phyloP scores from a whole-genome alignment of 2,113 vertebrate species.

The Eclectus roratus region DNA sequence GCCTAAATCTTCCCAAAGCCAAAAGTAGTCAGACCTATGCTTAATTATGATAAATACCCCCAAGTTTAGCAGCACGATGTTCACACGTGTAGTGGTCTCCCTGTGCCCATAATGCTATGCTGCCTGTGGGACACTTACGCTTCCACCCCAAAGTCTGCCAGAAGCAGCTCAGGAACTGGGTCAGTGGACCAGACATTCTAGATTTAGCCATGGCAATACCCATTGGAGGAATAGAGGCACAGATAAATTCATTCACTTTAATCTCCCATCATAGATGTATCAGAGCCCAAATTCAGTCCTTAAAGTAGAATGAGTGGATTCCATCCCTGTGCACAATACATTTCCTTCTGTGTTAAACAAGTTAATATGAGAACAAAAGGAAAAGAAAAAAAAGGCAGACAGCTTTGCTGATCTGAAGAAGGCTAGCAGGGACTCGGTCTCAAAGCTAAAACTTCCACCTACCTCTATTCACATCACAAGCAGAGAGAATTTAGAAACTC shows the following conservation, averaged over 20 bases:
- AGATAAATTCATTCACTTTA: neutral
- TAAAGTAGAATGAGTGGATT: neutral
- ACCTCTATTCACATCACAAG: neutral
- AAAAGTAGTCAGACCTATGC: neutral
- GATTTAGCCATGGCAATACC: neutral
- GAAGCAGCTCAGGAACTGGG: neutral
- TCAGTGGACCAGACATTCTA: neutral
- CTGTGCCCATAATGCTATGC: rapidly evolving
- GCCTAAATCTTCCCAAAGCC: neutral
- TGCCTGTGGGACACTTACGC: neutral
- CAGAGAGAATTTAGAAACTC: neutral
- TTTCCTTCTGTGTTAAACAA: neutral
- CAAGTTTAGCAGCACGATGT: neutral
- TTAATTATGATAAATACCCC: neutral
- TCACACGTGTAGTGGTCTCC: rapidly evolving
- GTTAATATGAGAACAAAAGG: neutral
- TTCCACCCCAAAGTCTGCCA: neutral
- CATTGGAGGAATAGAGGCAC: neutral
- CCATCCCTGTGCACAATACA: too few species aligned
- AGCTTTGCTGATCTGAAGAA: neutral
- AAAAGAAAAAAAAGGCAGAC: neutral
- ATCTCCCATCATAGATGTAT: neutral
- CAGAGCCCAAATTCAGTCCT: neutral
- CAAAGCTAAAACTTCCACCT: neutral
- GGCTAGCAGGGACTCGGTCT: neutral